These are phyloP conservation scores for Tipula unca DNA, from an alignment of 2,888 invertebrate genomes.

Conservation along the genomic window DNA sequence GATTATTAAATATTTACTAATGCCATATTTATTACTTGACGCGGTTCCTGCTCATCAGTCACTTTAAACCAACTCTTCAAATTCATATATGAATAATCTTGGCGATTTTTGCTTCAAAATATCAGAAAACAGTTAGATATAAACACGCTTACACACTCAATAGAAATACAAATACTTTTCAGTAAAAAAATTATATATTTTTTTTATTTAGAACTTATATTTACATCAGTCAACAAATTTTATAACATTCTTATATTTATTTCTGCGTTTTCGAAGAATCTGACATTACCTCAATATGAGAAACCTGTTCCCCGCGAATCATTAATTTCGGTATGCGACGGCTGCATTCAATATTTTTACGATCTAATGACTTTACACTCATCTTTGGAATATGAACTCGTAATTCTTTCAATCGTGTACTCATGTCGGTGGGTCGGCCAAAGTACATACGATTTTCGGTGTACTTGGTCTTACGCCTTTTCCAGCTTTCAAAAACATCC, in stretches of 20 bases:
- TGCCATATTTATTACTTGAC: too few relatives aligned
- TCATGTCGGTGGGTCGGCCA: conserved; percentile 35
- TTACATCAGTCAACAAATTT: not conserved
- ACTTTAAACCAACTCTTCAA: too few relatives aligned
- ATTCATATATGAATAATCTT: too few relatives aligned
- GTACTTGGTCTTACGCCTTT: conserved; percentile 45
- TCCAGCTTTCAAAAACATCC: conserved; percentile 78
- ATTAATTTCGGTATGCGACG: conserved; percentile 59
- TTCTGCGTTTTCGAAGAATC: not conserved
- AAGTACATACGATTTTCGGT: conserved; percentile 31
- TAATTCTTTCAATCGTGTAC: conserved; percentile 41
- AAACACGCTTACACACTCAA: too few relatives aligned
- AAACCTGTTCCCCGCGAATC: conserved; percentile 67
- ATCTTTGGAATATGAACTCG: conserved; percentile 48
- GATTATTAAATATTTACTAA: too few relatives aligned
- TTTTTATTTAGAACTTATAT: not conserved
- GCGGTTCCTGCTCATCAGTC: too few relatives aligned
- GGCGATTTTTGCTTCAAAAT: too few relatives aligned
- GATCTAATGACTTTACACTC: conserved; percentile 48
- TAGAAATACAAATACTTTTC: not conserved
- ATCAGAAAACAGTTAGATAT: too few relatives aligned
- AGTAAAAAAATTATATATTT: not conserved
- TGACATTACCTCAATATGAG: not conserved
- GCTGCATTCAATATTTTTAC: conserved; percentile 57
- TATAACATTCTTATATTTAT: not conserved